phyloP scores from a whole-genome alignment of 2,888 invertebrate genomes.

The Erebia aethiops region DNA sequence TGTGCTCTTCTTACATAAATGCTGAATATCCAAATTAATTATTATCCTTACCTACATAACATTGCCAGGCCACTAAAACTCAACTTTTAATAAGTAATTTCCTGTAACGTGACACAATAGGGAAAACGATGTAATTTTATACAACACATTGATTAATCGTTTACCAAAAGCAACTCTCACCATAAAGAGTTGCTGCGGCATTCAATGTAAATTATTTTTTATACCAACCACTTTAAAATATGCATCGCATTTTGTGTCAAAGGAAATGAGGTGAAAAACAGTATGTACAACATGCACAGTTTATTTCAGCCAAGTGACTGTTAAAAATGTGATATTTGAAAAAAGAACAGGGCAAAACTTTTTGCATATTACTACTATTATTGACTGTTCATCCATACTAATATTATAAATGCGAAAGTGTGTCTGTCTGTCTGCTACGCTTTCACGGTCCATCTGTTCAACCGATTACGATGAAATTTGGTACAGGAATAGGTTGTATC shows the following conservation, averaged over 20 bases:
- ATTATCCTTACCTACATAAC: not conserved
- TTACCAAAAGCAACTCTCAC: not conserved
- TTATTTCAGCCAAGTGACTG: not conserved
- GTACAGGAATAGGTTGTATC: too few species aligned
- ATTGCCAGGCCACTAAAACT: not conserved
- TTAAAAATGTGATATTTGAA: not conserved
- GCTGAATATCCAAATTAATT: not conserved
- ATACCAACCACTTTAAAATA: slow-evolving; percentile 1
- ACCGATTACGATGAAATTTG: too few species aligned
- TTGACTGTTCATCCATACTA: too few species aligned
- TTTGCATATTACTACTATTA: not conserved
- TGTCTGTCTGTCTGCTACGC: too few species aligned
- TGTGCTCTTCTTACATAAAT: too few species aligned
- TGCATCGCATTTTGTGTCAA: slow-evolving; percentile 1
- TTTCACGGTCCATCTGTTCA: too few species aligned
- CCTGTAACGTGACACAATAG: slow-evolving; percentile 5
- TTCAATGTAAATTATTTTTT: slow-evolving; percentile 21
- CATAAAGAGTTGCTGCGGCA: slow-evolving; percentile 5
- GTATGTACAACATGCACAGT: not conserved
- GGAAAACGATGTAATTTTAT: slow-evolving; percentile 11
- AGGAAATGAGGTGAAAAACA: slow-evolving; percentile 12
- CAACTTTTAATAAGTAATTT: not conserved
- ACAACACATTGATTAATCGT: slow-evolving; percentile 9
- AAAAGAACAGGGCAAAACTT: too few species aligned
- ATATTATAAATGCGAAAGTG: too few species aligned